Percentiles rank a stretch among this genome's conserved stretches.
phyloP scores from a whole-genome alignment of 2,113 vertebrate species.

The Vulpes lagopus region DNA sequence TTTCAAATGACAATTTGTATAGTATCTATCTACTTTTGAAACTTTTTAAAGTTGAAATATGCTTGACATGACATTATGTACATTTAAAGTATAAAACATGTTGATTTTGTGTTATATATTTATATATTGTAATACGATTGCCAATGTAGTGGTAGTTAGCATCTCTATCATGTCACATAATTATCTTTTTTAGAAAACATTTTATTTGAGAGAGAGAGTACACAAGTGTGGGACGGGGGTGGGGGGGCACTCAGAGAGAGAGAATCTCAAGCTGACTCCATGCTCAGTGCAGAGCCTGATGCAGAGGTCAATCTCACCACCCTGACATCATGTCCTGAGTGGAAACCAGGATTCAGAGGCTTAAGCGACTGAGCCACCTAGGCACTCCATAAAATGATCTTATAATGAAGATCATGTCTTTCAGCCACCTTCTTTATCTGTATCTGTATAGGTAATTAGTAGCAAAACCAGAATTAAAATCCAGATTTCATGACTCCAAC shows the following conservation, averaged over 20 bases:
- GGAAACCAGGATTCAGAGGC: background rate
- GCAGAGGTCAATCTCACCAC: background rate
- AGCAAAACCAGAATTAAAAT: background rate
- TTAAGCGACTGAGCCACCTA: background rate
- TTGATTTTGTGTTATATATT: accelerated
- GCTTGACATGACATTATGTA: accelerated
- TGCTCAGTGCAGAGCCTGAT: background rate
- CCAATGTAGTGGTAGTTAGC: accelerated
- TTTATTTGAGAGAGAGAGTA: background rate
- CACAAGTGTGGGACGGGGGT: background rate
- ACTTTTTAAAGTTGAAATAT: background rate
- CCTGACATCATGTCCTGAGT: background rate
- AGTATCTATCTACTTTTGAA: background rate
- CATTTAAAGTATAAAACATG: accelerated
- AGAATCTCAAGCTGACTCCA: background rate
- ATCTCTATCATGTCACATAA: accelerated
- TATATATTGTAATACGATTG: accelerated
- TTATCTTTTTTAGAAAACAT: background rate
- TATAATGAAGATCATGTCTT: background rate
- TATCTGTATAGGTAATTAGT: background rate
- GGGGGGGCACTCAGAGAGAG: background rate
- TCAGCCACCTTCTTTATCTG: background rate
- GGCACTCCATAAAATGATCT: accelerated
- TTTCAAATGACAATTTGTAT: background rate
- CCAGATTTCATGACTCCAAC: background rate